phyloP scores from a whole-genome alignment of 30 jellyfish, hydroid and myxozoan species.

The Mastigias papua region DNA sequence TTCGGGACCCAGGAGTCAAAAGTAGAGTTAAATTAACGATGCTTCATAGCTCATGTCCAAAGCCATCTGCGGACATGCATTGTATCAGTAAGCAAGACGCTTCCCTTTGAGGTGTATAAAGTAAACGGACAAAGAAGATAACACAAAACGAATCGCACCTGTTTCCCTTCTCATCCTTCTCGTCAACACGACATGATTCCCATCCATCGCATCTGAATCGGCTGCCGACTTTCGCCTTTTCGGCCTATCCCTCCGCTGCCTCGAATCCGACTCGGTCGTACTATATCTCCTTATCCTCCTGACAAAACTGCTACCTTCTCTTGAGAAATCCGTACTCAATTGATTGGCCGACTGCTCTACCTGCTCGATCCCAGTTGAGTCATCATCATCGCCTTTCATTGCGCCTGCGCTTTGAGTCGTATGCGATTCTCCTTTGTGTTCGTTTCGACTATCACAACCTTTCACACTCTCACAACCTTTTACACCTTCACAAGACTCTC shows the following conservation, averaged over 20 bases:
- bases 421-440: background rate
- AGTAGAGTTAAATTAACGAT: too few species aligned
- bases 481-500: background rate
- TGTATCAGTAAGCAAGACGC: too few species aligned
- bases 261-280: conserved; percentile 18
- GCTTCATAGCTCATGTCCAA: too few species aligned
- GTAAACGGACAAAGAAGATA: too few species aligned
- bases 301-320: background rate
- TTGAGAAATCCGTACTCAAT: background rate
- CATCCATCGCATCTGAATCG: conserved; percentile 11
- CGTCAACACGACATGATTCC: conserved; percentile 30
- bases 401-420: background rate
- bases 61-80: too few species aligned
- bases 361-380: background rate
- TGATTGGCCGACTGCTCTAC: conserved; percentile 7
- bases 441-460: background rate
- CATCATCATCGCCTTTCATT: background rate
- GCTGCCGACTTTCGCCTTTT: conserved; percentile 39
- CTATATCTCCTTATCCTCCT: background rate
- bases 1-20: too few species aligned
- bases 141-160: too few species aligned
- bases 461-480: background rate
- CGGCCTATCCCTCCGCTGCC: background rate
- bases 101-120: too few species aligned
- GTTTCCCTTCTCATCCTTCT: conserved; percentile 51